Conservation (phyloP, 2,113 vertebrate genomes). For the Urocolius indicus region DNA sequence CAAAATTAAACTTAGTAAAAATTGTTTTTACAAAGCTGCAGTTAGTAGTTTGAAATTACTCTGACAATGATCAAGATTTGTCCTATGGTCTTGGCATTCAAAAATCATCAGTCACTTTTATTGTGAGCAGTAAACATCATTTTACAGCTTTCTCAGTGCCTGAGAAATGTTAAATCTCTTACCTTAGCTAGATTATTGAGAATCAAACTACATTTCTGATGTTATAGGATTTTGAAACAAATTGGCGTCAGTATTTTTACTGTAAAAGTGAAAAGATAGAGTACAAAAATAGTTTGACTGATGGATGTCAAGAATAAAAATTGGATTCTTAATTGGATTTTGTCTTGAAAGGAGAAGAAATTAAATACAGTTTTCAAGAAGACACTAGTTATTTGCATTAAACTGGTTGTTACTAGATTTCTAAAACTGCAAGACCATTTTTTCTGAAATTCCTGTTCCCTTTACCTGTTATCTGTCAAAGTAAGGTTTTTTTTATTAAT, state of each 20-base stretch:
- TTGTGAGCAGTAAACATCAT: background rate
- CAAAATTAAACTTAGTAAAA: background rate
- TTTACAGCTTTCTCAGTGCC: background rate
- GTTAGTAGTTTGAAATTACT: background rate
- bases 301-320: background rate
- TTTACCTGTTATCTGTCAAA: background rate
- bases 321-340: background rate
- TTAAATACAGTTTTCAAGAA: background rate
- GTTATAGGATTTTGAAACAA: background rate
- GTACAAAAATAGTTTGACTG: background rate
- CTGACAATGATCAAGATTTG: background rate
- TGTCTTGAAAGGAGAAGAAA: background rate
- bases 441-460: background rate
- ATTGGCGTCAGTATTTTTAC: background rate
- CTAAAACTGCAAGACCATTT: background rate
- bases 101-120: background rate
- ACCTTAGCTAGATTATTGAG: background rate
- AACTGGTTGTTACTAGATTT: background rate
- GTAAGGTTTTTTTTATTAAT: accelerated
- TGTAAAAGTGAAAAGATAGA: background rate
- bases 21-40: background rate
- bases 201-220: background rate
- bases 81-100: background rate
- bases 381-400: background rate
- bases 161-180: background rate